Percentiles rank a stretch among this genome's conserved stretches.
These are phyloP conservation scores for Oceanodroma tethys DNA, from an alignment of 2,113 vertebrate genomes.

Conservation along the genomic window DNA sequence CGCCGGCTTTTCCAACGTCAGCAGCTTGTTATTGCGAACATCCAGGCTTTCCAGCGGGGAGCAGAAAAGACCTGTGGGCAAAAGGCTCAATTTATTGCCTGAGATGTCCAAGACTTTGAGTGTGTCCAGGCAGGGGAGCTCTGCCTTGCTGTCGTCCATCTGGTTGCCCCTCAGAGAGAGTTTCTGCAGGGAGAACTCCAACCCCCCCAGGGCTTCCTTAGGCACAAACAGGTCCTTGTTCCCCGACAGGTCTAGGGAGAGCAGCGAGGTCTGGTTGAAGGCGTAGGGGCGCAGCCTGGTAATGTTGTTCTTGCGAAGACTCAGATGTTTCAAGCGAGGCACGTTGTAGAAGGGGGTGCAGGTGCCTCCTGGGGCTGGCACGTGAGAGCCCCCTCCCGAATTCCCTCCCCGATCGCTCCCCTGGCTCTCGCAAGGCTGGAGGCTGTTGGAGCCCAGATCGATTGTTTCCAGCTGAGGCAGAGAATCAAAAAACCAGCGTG, in stretches of 20 bases:
- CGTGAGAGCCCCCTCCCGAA: neutral
- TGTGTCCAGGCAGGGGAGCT: constrained; percentile 64
- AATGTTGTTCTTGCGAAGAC: constrained; percentile 71
- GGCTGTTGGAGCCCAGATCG: constrained; percentile 71
- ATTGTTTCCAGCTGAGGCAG: constrained; percentile 72
- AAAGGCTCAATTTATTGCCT: constrained; percentile 53
- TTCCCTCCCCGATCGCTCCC: neutral
- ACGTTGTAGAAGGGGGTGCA: constrained; percentile 72
- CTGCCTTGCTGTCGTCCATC: constrained; percentile 44
- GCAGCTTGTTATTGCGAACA: constrained; percentile 67
- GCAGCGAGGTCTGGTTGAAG: constrained; percentile 65
- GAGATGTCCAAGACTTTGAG: constrained; percentile 74
- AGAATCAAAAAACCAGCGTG: constrained; percentile 66
- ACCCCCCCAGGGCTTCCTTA: constrained; percentile 34
- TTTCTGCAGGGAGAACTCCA: constrained; percentile 70
- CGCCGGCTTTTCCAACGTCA: constrained; percentile 17
- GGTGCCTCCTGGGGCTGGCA: neutral
- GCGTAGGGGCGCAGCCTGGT: constrained; percentile 47
- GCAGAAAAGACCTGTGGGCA: constrained; percentile 66
- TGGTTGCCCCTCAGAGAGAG: constrained; percentile 73
- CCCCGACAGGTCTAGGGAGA: constrained; percentile 73
- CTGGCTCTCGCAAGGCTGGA: constrained; percentile 62
- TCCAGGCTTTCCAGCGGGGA: constrained; percentile 67
- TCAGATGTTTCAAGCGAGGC: constrained; percentile 71
- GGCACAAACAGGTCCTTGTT: constrained; percentile 68